Base-by-base conservation (phyloP, 2,797 vertebrate species). In the Lithobates sylvaticus region DNA sequence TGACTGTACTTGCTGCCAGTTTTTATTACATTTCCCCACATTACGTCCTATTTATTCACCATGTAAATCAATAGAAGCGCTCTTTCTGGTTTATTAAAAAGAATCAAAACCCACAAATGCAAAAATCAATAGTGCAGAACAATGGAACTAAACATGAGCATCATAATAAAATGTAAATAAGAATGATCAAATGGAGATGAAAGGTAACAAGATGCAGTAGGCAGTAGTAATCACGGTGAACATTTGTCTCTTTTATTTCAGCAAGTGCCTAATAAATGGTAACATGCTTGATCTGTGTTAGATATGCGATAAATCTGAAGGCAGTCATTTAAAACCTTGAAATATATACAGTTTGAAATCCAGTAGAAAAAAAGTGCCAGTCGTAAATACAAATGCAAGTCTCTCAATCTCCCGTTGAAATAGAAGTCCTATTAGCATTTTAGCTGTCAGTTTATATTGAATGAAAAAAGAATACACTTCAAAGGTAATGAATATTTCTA, bases 391-490 rank as follows among this genome's bases (percentile, higher is more conserved):
- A 87, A 83, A 79, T 79, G 39, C 47, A 78, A 39, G 50, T 83
- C 76, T 69, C 74, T 79, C 76, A 68, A 78, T 84, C 69, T 73
- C 27, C 68, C 12, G 32, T 83, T 76, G 73, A 36, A 78, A 44
- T 39, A 79, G 71, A 68, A 84, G 76, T 84, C 71, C 69, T 69
- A 84, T 84, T 78, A 87, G 81, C 76, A 80, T 87, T 84, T 87
- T 44, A 78, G 58, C 76, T 87, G 81, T 87, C 86, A 87, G 80
- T 84, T 84, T 87, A 76, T 84, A 84, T 84, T 87, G 71, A 61
- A 87, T 87, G 80, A 84, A 83, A 87, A n/a, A 84, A 84, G 81
- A 84, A 84, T 61, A 80, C 36, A 80, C 71, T 87, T 87, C 86
- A 87, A 58, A 77, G 44, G 72, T 86, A 86, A 86, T 86, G 84